Base-by-base conservation (phyloP, 1,140 invertebrate genomes). In the Cotesia glomerata region DNA sequence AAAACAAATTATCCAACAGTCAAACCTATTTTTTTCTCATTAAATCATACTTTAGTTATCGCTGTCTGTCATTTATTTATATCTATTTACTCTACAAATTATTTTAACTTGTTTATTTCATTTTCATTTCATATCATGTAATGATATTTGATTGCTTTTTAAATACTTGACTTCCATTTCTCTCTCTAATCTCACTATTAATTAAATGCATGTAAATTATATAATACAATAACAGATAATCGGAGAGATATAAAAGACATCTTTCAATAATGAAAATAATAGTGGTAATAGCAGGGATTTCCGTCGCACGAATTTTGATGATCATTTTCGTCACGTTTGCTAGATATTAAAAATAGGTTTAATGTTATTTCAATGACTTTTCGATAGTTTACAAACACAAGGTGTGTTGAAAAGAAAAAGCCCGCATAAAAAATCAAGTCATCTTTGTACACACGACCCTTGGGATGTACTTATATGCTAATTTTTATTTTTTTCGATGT, bases 341-440 rank as follows among this genome's bases (percentile, higher is more conserved):
- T 35, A 14, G 59, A 59, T 51, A 69, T 65, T 39, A 68, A 69
- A 34, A 32, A 56, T 63, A 45, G 61, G 69, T 76, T 77, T 86
- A 86, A 87, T 86, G 83, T 81, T 80, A 73, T 77, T 83, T 79
- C 82, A 68, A 87, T 87, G 86, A 87, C 86, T 87, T 84, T 87
- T 79, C 84, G 77, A 85, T 86, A 86, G 80, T 84, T 82, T 75
- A 79, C 61, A 52, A 72, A 71, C 62, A 74, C 82, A 81, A 82
- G 77, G 77, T 79, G 80, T 78, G 69, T 74, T 69, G 65, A 62
- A 62, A 68, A 66, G 11, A 74, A 61, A 63, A 58, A 58, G 59
- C 65, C 9, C 18, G 72, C 71, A 76, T 77, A 78, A 82, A 81
- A 81, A 84, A 85, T 81, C 70, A 74, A 79, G 73, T 80, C 65